phyloP scores from a whole-genome alignment of 1,140 invertebrate species.

The Odontomachus brunneus region DNA sequence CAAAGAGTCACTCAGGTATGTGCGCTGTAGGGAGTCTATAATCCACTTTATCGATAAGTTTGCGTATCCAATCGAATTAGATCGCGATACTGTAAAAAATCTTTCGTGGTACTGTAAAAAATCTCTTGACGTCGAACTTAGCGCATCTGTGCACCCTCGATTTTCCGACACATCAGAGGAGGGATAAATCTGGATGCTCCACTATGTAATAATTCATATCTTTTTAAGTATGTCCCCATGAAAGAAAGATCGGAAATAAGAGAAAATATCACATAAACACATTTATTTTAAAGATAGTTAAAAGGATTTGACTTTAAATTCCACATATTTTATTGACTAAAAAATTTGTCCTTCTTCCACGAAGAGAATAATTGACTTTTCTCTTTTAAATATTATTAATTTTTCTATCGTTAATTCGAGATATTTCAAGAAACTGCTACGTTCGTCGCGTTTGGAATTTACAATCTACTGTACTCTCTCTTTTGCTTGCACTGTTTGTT shows the following conservation, averaged over 20 bases:
- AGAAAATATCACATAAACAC: too few species aligned
- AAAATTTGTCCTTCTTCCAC: too few species aligned
- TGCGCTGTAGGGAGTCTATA: background rate
- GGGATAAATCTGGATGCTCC: background rate
- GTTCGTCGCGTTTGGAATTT: background rate
- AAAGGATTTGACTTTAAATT: too few species aligned
- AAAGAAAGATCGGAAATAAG: too few species aligned
- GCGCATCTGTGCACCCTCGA: background rate
- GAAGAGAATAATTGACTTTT: too few species aligned
- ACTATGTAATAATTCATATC: background rate
- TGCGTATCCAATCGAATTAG: slow-evolving; percentile 21
- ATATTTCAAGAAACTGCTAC: background rate
- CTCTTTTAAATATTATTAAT: background rate
- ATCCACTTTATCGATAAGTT: slow-evolving; percentile 20
- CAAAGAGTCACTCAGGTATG: slow-evolving; percentile 83
- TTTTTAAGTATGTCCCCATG: too few species aligned
- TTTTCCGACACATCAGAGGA: background rate
- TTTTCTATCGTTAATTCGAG: background rate
- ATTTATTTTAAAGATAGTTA: too few species aligned
- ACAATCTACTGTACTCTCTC: background rate
- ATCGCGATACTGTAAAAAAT: background rate
- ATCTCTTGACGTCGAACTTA: background rate
- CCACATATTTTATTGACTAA: too few species aligned
- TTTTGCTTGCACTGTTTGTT: background rate
- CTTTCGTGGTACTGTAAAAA: slow-evolving; percentile 1